Percentiles rank a stretch among this genome's conserved stretches.
phyloP scores from a whole-genome alignment of 2,113 vertebrate genomes.

The Varanus salvator region DNA sequence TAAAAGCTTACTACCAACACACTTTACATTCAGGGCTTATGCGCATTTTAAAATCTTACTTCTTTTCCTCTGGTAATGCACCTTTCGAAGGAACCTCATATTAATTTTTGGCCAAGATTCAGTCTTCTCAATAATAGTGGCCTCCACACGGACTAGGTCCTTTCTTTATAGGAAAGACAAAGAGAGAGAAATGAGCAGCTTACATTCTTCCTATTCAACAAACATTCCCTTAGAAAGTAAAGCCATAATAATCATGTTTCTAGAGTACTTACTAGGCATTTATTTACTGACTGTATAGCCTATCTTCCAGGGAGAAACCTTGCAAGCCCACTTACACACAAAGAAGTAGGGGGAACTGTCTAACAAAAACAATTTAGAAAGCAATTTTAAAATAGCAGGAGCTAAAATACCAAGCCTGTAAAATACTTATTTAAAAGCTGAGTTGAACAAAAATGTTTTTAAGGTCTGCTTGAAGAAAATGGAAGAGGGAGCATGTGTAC shows the following conservation, averaged over 20 bases:
- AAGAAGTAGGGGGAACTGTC: not conserved
- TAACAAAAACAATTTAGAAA: not conserved
- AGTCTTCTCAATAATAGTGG: slow-evolving; percentile 88
- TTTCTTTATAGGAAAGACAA: slow-evolving; percentile 53
- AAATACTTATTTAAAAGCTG: too few relatives aligned
- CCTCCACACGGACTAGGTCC: slow-evolving; percentile 86
- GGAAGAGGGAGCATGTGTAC: too few relatives aligned
- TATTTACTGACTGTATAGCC: not conserved
- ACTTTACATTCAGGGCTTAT: not conserved
- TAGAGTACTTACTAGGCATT: not conserved
- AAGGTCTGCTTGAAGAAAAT: too few relatives aligned
- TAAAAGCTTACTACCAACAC: not conserved
- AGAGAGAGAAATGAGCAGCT: not conserved
- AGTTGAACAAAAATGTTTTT: too few relatives aligned
- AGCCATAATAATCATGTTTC: fast-evolving
- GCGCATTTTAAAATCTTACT: slow-evolving; percentile 68
- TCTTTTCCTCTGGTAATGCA: slow-evolving; percentile 79
- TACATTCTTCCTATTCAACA: fast-evolving
- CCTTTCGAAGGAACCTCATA: slow-evolving; percentile 82
- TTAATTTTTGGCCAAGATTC: slow-evolving; percentile 84
- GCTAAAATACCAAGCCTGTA: too few relatives aligned
- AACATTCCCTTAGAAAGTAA: not conserved
- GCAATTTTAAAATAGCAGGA: not conserved
- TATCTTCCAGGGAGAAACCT: not conserved
- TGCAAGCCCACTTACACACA: not conserved